Evolutionary conservation across 2,113 vertebrate genomes (phyloP).

Genomic region (Corvus cornix): DNA sequence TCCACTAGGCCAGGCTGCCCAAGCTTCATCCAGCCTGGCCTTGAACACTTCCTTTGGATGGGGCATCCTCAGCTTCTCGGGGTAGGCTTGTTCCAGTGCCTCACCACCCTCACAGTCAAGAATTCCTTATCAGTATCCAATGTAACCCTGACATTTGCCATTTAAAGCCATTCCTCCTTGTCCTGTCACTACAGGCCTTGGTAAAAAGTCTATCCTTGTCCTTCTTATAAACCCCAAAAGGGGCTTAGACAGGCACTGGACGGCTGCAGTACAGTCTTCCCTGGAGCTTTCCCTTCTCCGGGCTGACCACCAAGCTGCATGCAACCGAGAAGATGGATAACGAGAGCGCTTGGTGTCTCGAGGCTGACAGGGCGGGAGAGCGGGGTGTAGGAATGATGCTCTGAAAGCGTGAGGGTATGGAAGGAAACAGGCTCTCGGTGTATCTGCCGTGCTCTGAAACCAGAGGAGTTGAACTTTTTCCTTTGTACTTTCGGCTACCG

Average conservation of each 20-base stretch:
- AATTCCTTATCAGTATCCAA: not conserved
- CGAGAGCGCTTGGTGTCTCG: accelerated
- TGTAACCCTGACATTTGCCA: not conserved
- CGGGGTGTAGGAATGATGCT: not conserved
- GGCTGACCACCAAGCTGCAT: not conserved
- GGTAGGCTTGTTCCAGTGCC: not conserved
- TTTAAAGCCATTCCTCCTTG: not conserved
- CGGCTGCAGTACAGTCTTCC: not conserved
- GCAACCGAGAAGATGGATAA: not conserved
- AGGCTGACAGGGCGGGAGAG: not conserved
- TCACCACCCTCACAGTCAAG: not conserved
- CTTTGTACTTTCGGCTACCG: not conserved
- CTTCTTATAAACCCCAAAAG: accelerated
- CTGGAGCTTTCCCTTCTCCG: not conserved
- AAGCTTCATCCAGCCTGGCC: not conserved
- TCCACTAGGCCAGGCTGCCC: not conserved
- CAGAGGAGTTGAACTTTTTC: not conserved
- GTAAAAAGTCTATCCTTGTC: not conserved
- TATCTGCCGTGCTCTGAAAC: not conserved
- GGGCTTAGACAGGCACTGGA: not conserved
- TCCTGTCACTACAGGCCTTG: not conserved
- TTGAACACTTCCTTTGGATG: not conserved
- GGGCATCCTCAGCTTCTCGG: not conserved
- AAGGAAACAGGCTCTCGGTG: not conserved
- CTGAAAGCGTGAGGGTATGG: not conserved